A percentile compares a stretch with the other conserved stretches of the same genome.
Evolutionary conservation across 2,113 vertebrate species (phyloP).

Genomic region (Psettodes erumei): DNA sequence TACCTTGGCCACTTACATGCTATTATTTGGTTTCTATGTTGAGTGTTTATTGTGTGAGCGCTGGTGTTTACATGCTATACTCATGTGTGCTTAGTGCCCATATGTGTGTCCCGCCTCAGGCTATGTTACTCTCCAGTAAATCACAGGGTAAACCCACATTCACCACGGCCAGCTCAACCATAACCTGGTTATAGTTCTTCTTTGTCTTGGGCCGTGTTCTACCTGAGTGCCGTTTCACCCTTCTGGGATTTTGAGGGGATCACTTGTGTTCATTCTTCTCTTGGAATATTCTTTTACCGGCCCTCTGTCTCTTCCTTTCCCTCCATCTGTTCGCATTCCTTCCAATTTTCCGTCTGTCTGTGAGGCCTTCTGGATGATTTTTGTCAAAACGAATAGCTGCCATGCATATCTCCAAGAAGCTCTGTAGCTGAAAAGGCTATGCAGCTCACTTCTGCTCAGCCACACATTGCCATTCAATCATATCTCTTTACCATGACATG

Average conservation of each 20-base stretch:
- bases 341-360: constrained; percentile 28
- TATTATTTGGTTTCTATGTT: neutral
- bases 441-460: constrained; percentile 51
- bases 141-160: constrained; percentile 51
- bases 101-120: constrained; percentile 24
- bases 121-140: constrained; percentile 38
- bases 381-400: constrained; percentile 55
- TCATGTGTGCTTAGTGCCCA: neutral
- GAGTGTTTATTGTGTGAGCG: constrained; percentile 7
- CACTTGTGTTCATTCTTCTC: constrained; percentile 35
- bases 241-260: constrained; percentile 35
- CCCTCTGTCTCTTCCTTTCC: neutral
- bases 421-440: constrained; percentile 52
- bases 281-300: constrained; percentile 3
- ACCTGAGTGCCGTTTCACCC: constrained; percentile 37
- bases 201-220: constrained; percentile 45
- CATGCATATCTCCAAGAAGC: constrained; percentile 56
- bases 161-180: constrained; percentile 30
- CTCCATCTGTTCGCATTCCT: constrained; percentile 21
- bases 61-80: neutral
- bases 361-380: constrained; percentile 50
- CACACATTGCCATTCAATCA: constrained; percentile 63
- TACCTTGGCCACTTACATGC: neutral
- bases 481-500: constrained; percentile 52
- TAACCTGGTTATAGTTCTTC: constrained; percentile 49